A percentile compares a stretch with the other conserved stretches of the same genome.
These are phyloP conservation scores for Poecile montanus DNA, from an alignment of 2,797 vertebrate genomes.

Conservation along the genomic window DNA sequence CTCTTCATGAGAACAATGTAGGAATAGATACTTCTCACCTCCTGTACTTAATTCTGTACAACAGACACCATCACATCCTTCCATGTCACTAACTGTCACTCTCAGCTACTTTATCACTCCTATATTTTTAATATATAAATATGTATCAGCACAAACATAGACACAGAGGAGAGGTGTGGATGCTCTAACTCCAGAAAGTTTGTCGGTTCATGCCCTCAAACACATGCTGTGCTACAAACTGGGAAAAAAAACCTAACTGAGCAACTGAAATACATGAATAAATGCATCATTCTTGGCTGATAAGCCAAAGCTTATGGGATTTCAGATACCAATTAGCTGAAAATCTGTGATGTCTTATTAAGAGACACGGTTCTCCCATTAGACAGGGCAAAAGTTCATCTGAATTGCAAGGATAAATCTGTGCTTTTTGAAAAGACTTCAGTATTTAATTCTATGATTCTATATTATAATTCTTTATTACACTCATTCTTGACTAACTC, in stretches of 20 bases:
- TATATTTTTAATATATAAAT: not conserved
- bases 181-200: not conserved
- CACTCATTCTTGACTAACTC: not conserved
- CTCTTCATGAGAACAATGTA: not conserved
- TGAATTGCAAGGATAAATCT: not conserved
- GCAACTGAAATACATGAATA: slow-evolving; percentile 45
- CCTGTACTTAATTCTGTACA: not conserved
- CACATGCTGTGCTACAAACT: slow-evolving; percentile 2
- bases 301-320: slow-evolving; percentile 15
- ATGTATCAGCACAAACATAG: not conserved
- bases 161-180: not conserved
- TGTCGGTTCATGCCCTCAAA: not conserved
- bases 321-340: slow-evolving; percentile 28
- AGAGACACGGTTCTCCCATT: not conserved
- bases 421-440: not conserved
- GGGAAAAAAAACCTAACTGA: not conserved
- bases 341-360: slow-evolving; percentile 39
- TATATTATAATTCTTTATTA: not conserved
- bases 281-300: slow-evolving; percentile 25
- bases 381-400: slow-evolving; percentile 12
- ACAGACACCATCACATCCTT: not conserved
- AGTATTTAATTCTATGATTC: not conserved
- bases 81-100: not conserved
- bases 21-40: not conserved
- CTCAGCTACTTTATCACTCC: not conserved